Conservation (phyloP, 2,797 vertebrate genomes). For the Hephaestus fuliginosus region DNA sequence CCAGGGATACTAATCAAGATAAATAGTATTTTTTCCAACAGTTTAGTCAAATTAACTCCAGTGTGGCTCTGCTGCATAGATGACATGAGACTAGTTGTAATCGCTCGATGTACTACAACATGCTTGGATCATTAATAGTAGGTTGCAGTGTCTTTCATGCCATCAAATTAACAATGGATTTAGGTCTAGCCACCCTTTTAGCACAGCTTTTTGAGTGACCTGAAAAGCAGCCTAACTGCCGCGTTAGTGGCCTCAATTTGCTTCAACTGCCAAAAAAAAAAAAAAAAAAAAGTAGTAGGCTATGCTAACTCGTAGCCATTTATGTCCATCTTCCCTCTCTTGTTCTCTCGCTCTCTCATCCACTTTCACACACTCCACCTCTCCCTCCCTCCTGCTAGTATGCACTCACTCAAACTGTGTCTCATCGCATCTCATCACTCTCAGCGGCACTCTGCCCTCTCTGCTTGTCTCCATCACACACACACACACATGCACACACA, state of each 20-base stretch:
- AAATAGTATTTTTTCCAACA: conserved; percentile 66
- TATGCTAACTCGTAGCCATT: conserved; percentile 72
- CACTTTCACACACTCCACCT: conserved; percentile 68
- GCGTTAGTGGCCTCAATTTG: conserved; percentile 79
- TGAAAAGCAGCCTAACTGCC: conserved; percentile 79
- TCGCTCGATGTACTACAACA: conserved; percentile 46
- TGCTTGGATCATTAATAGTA: conserved; percentile 56
- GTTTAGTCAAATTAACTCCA: conserved; percentile 70
- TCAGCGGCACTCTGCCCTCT: conserved; percentile 75
- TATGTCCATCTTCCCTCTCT: conserved; percentile 69
- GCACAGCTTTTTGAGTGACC: conserved; percentile 77
- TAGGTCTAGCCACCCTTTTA: conserved; percentile 74
- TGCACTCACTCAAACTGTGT: conserved; percentile 81
- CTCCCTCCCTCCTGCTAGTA: conserved; percentile 67
- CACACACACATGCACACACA: conserved; percentile 46
- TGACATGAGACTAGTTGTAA: conserved; percentile 45
- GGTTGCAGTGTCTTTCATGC: conserved; percentile 69
- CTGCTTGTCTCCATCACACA: conserved; percentile 64
- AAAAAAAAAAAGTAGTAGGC: conserved; percentile 37
- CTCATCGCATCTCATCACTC: conserved; percentile 82
- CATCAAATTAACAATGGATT: conserved; percentile 81
- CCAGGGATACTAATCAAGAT: conserved; percentile 53
- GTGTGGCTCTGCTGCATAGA: conserved; percentile 1
- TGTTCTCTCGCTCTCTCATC: conserved; percentile 66
- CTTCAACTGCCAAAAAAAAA: conserved; percentile 53